Evolutionary conservation across 2,888 invertebrate genomes (phyloP), one percentile per base, ranked within the genome.

Genomic region (Watsonalla cultraria): DNA sequence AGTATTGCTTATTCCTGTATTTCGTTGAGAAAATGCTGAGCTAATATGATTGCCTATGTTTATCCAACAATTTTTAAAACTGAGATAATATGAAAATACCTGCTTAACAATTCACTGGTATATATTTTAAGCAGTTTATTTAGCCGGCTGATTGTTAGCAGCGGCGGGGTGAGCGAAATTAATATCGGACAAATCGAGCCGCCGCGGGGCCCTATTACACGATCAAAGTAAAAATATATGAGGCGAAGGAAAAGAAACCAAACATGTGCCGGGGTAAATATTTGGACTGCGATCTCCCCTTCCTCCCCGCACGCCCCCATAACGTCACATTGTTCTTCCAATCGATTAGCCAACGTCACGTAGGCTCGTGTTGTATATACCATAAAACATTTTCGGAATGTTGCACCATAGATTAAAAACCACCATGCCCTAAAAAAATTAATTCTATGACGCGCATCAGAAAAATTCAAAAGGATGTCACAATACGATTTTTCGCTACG

Each of bases 221-320:
- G 82, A 86, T 86, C 86, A 86, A 86, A 88, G 88, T 83, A 84
- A 89, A 89, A 89, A 89, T 89, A 90, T 89, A 89, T 89, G 90
- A 89, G 81, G 84, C 87, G 84, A 80, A 86, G 85, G 82, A 87
- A 90, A 90, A 84, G 89, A 90, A 90, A 86, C 86, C 87, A 88
- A 90, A 87, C 90, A 90, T 87, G 87, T 87, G 86, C 86, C 75
- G 74, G 76, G 68, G 81, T 82, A 90, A 90, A 90, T 89, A 89
- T 90, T 90, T 88, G 85, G 82, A 79, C 79, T 76, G 78, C 69
- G 74, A 70, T 68, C 70, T 66, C 74, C 75, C 74, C 69, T 63
- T 68, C 67, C 68, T 69, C 74, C 70, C 65, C 70, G 65, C 49
- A 49, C 72, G 66, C 72, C 78, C 68, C 74, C 75, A 77, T 86